Conservation (phyloP, 2,888 invertebrate species). For the Drosophila austrosaltans region DNA sequence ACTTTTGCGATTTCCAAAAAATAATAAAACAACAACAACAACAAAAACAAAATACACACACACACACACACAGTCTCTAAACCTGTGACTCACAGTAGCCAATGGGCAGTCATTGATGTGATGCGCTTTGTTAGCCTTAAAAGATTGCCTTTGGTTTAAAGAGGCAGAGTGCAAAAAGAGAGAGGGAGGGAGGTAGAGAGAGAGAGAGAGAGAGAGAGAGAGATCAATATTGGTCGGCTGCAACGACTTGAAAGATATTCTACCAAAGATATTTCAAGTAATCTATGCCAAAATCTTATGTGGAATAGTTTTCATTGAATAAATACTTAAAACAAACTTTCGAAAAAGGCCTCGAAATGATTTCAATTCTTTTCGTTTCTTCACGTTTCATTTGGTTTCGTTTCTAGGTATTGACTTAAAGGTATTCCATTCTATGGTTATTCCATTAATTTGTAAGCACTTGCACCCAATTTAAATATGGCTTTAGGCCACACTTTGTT, state of each 20-base stretch:
- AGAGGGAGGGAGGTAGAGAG: no score
- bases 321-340: no score
- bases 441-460: slow-evolving; percentile 13
- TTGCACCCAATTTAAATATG: slow-evolving; percentile 16
- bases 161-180: no score
- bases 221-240: neutral
- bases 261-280: neutral
- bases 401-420: no score
- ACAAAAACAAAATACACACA: no score
- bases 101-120: slow-evolving; percentile 7
- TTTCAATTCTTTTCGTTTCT: no score
- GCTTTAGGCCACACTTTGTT: neutral
- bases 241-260: neutral
- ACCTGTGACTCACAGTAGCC: slow-evolving; percentile 56
- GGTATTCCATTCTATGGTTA: neutral
- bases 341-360: no score
- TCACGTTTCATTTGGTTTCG: no score
- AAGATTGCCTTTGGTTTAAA: slow-evolving; percentile 2
- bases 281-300: no score
- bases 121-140: slow-evolving; percentile 6
- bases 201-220: no score
- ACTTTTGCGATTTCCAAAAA: no score
- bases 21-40: neutral
- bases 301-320: no score
- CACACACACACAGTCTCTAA: neutral